These are phyloP conservation scores for Cantharis rustica DNA, from an alignment of 2,888 invertebrate genomes.

Conservation along the genomic window DNA sequence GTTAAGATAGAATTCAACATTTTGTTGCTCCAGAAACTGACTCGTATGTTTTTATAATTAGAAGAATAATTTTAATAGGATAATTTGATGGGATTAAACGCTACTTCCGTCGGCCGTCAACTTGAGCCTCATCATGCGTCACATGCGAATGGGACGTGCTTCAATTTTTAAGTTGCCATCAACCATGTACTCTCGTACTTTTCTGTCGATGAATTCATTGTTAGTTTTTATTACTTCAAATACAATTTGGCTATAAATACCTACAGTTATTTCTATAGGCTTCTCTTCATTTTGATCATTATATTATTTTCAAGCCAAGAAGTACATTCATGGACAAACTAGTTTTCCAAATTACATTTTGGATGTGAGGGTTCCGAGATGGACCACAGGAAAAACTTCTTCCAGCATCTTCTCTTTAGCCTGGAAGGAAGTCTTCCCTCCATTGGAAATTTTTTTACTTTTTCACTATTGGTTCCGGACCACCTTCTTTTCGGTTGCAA, in stretches of 20 bases:
- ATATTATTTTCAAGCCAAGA: neutral
- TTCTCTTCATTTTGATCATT: neutral
- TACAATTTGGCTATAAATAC: neutral
- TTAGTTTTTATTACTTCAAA: constrained; percentile 10
- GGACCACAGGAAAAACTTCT: neutral
- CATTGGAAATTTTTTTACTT: too few relatives aligned
- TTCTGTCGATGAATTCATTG: constrained; percentile 17
- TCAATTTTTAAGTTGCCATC: constrained; percentile 19
- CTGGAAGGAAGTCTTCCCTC: too few relatives aligned
- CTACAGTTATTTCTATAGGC: neutral
- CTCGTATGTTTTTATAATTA: constrained; percentile 47
- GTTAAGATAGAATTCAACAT: neutral
- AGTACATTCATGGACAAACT: too few relatives aligned
- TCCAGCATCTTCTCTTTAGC: neutral
- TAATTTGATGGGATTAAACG: constrained; percentile 53
- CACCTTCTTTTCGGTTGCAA: too few relatives aligned
- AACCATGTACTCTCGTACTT: neutral
- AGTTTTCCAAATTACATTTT: neutral
- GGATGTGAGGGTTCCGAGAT: too few relatives aligned
- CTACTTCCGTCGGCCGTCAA: constrained; percentile 48
- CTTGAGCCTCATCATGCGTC: constrained; percentile 30
- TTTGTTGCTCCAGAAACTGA: constrained; percentile 22
- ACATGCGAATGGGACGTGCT: constrained; percentile 32
- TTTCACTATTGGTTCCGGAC: too few relatives aligned
- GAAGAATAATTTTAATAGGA: constrained; percentile 54